Conservation (phyloP, 2,797 vertebrate genomes). For the Huso huso region DNA sequence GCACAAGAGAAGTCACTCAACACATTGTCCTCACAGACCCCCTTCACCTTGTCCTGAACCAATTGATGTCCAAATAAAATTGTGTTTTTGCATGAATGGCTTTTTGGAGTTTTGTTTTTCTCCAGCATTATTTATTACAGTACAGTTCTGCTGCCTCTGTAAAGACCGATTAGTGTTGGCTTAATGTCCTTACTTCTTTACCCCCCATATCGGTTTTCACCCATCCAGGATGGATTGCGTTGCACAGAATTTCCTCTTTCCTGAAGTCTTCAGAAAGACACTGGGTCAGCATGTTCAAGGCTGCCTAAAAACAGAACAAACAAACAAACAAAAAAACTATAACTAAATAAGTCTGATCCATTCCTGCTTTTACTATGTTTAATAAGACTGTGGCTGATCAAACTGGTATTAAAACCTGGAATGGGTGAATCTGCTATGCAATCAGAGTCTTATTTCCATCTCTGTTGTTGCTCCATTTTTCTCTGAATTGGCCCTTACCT, state of each 20-base stretch:
- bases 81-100: no score
- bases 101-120: not conserved
- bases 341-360: no score
- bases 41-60: no score
- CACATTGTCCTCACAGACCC: not conserved
- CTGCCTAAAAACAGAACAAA: slow-evolving; percentile 15
- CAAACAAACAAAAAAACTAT: no score
- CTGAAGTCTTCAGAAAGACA: slow-evolving; percentile 30
- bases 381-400: no score
- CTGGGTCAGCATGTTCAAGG: slow-evolving; percentile 38
- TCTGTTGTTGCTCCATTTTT: no score
- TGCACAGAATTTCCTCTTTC: slow-evolving; percentile 39
- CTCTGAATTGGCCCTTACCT: no score
- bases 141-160: not conserved
- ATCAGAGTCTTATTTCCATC: no score
- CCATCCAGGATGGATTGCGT: slow-evolving; percentile 34
- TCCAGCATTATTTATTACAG: not conserved
- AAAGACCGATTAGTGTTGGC: not conserved
- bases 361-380: no score
- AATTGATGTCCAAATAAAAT: no score
- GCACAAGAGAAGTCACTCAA: slow-evolving; percentile 15
- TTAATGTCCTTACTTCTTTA: slow-evolving; percentile 23
- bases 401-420: no score
- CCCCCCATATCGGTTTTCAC: slow-evolving; percentile 40
- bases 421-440: no score